A percentile compares a stretch with the other conserved stretches of the same genome.
These are phyloP conservation scores for Chaetogeoica ovagalla DNA, from an alignment of 2,888 invertebrate species.

Conservation along the genomic window DNA sequence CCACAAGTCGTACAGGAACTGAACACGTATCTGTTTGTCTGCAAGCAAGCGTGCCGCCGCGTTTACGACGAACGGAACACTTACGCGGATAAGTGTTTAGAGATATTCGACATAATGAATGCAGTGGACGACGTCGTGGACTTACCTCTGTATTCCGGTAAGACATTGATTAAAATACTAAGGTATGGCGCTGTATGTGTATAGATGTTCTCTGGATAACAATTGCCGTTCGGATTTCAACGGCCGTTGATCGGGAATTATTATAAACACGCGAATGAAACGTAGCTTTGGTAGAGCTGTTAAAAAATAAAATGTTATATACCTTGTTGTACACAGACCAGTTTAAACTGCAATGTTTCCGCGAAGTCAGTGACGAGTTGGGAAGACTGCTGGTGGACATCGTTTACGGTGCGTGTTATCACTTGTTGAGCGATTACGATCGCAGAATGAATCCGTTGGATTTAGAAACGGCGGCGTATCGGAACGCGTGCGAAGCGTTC, in stretches of 20 bases:
- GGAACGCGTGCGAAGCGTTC: constrained; percentile 60
- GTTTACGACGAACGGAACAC: constrained; percentile 61
- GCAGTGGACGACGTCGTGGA: constrained; percentile 56
- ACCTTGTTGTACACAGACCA: constrained; percentile 12
- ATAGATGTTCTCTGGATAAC: no score
- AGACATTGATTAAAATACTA: no score
- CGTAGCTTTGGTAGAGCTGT: no score
- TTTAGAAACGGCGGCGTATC: constrained; percentile 62
- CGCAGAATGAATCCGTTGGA: constrained; percentile 61
- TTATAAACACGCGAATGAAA: no score
- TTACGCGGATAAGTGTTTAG: constrained; percentile 61
- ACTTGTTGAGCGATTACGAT: constrained; percentile 62
- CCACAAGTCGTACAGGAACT: constrained; percentile 64
- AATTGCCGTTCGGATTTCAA: no score
- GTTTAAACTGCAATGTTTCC: constrained; percentile 55
- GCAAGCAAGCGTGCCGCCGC: constrained; percentile 61
- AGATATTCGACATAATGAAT: constrained; percentile 59
- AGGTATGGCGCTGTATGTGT: no score
- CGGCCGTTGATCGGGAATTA: no score
- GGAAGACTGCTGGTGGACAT: constrained; percentile 61
- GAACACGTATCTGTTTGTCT: constrained; percentile 66
- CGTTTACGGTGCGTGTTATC: constrained; percentile 62
- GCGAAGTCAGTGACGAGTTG: constrained; percentile 56
- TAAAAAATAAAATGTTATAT: no score
- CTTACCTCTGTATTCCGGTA: constrained; percentile 55